Base-by-base conservation (phyloP, 2,113 vertebrate species). In the Lagopus muta region DNA sequence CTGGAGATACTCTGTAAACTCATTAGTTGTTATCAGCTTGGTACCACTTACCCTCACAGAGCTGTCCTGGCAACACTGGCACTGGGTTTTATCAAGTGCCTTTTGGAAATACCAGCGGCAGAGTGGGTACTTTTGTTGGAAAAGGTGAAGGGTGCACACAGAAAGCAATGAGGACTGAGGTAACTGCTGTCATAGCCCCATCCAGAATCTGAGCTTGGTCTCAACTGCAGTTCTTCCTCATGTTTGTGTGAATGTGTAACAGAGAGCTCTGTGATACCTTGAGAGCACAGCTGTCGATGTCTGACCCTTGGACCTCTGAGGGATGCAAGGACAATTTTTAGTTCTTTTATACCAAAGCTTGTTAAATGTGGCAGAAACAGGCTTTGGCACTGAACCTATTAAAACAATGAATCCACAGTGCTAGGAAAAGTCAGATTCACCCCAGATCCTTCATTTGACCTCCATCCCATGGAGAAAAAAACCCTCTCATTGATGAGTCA, bases 31-130 rank as follows among this genome's bases (percentile, higher is more conserved):
- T 80, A 80, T 54, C 87, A 50, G 78, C 72, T 32, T 0, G 0
- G 65, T 34, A 64, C 36, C 27, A 67, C n/a, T 62, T 57, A 81
- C 32, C 24, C 47, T 30, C 36, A 43, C 47, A 75, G 27, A 50
- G 38, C 55, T 4, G 1, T 30, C 54, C 40, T 0, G 0, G 60
- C 34, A 67, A 6, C 6, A 3, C 16, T 1, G 0, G 19, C 22
- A 8, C 6, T 1, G 0, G 2, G 1, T 45, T 80, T 87, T 60
- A 52, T 88, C 48, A 48, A 13, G 11, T 22, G 25, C 43, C 16
- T 54, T 79, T 80, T 43, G 52, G 66, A 62, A 58, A 36, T 43
- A 55, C 10, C 20, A 71, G 6, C 43, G 2, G 4, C 13, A n/a
- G 16, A 6, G 3, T 54, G 40, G 43, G 42, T 12, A 28, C 21